These are phyloP conservation scores for Poeciliopsis infans DNA, from an alignment of 2,797 vertebrate species.

Conservation along the genomic window DNA sequence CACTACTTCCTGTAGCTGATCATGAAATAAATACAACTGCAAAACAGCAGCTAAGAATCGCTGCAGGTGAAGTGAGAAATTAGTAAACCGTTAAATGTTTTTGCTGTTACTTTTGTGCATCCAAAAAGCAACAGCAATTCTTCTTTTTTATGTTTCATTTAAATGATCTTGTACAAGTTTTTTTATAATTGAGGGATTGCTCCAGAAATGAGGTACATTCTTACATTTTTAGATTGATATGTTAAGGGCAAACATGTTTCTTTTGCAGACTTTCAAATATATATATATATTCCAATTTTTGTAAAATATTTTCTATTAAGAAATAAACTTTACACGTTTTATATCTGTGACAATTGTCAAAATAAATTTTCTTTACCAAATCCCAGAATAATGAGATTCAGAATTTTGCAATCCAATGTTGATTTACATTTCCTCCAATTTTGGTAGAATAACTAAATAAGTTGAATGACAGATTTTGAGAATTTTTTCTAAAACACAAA, in stretches of 20 bases:
- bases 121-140: slow-evolving; percentile 13
- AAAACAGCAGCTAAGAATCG: slow-evolving; percentile 34
- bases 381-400: neutral
- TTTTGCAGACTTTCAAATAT: neutral
- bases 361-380: neutral
- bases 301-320: neutral
- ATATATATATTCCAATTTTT: neutral
- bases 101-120: slow-evolving; percentile 16
- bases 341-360: neutral
- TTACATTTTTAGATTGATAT: neutral
- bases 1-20: slow-evolving; percentile 72
- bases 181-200: neutral
- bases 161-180: neutral
- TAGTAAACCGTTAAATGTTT: slow-evolving; percentile 23
- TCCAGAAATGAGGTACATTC: neutral
- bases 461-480: neutral
- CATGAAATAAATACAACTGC: slow-evolving; percentile 42
- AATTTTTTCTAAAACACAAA: neutral
- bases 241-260: neutral
- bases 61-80: slow-evolving; percentile 33
- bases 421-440: neutral
- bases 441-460: neutral
- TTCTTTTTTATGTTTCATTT: neutral
- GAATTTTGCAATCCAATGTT: neutral
- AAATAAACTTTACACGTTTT: neutral